Evolutionary conservation across 2,888 invertebrate species (phyloP), one percentile per base, ranked within the genome.

Genomic region (Julus scanicus): DNA sequence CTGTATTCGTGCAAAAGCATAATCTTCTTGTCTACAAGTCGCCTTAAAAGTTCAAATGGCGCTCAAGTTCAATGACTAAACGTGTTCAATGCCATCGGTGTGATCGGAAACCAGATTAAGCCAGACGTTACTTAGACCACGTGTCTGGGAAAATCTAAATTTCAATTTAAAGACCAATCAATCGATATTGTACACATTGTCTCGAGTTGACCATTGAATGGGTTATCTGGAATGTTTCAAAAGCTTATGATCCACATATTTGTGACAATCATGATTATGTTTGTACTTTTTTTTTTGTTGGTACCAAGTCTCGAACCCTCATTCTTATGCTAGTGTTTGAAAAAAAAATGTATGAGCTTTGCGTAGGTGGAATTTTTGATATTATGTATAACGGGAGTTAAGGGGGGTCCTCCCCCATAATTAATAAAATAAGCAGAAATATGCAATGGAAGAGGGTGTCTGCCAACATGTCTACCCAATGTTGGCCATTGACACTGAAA

Each of bases 351-450:
- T 17, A 57, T 0, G n/a, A 57, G 17, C 17, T 5, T n/a, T 57
- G 57, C 57, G 57, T 57, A 57, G 57, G 57, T 57, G 57, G 57
- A 57, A 17, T 44, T 44, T 44, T 44, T 44, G 3, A 44, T 4
- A 57, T 57, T 2, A 57, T 57, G 17, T 57, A 57, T 57, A n/a
- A 57, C n/a, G n/a, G n/a, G 57, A 57, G 17, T 15, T 15, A 17
- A 17, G 17, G 57, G 57, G 57, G 57, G 57, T 57, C 57, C 57
- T 17, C 57, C n/a, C 57, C 11, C 53, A n/a, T 57, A 57, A 57
- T 57, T 57, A 57, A 57, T 57, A 57, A 57, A 57, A 57, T 57
- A n/a, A 57, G 57, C 57, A 57, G 57, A 57, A 57, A 15, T n/a
- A n/a, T n/a, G 57, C 11, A 8, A 17, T 57, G n/a, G 57, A 17